Evolutionary conservation across 2,113 vertebrate species (phyloP).

Genomic region (Anolis carolinensis): DNA sequence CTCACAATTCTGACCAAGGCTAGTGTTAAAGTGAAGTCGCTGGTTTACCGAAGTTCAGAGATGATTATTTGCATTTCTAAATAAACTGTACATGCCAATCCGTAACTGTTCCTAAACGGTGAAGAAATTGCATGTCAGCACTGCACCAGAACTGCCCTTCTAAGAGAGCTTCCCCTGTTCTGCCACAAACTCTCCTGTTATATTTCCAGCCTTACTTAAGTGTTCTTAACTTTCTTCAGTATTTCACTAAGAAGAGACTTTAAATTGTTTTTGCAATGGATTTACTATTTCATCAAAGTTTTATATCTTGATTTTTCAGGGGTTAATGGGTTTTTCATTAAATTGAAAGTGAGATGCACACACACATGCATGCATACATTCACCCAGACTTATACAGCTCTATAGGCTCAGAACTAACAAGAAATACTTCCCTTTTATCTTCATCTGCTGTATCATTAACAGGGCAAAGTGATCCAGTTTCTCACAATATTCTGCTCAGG

Average conservation of each 20-base stretch:
- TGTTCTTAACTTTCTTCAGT: constrained; percentile 12
- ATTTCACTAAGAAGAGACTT: constrained; percentile 19
- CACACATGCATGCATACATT: not conserved
- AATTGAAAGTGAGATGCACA: not conserved
- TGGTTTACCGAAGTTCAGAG: not conserved
- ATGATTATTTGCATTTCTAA: not conserved
- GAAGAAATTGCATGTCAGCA: not conserved
- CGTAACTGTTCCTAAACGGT: not conserved
- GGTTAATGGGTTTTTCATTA: not conserved
- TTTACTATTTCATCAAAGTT: not conserved
- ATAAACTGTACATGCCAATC: not conserved
- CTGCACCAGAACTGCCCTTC: not conserved
- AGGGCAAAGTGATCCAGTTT: not conserved
- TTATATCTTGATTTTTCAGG: constrained; percentile 2
- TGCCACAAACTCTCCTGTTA: not conserved
- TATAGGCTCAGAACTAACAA: not conserved
- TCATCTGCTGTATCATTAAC: not conserved
- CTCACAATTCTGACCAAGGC: not conserved
- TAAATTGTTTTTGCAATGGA: not conserved
- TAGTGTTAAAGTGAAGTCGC: not conserved
- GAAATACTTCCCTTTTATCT: not conserved
- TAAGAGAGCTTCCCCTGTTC: not conserved
- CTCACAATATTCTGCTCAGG: not conserved
- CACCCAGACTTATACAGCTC: not conserved
- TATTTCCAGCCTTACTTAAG: not conserved